phyloP scores from a whole-genome alignment of 1,140 invertebrate species.

The Lysiphlebus fabarum region DNA sequence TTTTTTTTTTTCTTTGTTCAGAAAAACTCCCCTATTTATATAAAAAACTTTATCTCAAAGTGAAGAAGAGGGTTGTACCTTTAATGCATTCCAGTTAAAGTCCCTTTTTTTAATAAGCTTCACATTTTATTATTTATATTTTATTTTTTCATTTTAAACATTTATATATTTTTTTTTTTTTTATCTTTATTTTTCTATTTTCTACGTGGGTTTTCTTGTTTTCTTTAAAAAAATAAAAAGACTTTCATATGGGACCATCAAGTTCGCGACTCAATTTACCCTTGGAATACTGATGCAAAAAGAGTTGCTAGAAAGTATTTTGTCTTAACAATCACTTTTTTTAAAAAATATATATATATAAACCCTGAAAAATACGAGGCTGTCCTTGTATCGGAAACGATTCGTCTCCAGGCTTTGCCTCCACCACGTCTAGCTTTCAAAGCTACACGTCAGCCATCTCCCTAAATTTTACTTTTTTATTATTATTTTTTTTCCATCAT shows the following conservation, averaged over 20 bases:
- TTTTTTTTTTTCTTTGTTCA: not conserved
- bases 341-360: not conserved
- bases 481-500: too few species aligned
- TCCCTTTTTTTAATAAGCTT: conserved; percentile 29
- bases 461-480: too few species aligned
- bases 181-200: not conserved
- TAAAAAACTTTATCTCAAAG: too few species aligned
- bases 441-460: too few species aligned
- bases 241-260: conserved; percentile 22
- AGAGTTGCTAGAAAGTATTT: not conserved
- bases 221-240: not conserved
- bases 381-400: conserved; percentile 5
- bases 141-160: not conserved
- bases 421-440: not conserved
- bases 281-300: conserved; percentile 25
- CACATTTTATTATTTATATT: conserved; percentile 2
- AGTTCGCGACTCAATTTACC: conserved; percentile 23
- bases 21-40: too few species aligned
- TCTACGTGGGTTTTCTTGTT: not conserved
- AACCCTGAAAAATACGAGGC: conserved; percentile 13
- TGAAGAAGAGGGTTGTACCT: conserved; percentile 6
- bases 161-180: too few species aligned
- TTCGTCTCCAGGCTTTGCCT: conserved; percentile 5
- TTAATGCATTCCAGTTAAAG: conserved; percentile 19
- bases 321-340: conserved; percentile 3